Evolutionary conservation across 2,113 vertebrate genomes (phyloP).

Genomic region (Halcyon senegalensis): DNA sequence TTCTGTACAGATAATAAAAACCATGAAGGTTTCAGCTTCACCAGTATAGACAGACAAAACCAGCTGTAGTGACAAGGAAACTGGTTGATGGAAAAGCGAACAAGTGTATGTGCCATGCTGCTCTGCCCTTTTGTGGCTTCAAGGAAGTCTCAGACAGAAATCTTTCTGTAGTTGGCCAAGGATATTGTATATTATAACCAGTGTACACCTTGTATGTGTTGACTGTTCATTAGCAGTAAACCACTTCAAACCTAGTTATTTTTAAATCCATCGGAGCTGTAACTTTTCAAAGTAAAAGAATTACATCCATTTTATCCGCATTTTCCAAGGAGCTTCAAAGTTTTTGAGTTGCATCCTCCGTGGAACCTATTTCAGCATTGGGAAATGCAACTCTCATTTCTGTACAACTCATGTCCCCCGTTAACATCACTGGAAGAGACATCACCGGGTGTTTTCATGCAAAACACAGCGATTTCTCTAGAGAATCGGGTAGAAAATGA

Average conservation of each 20-base stretch:
- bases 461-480: not conserved
- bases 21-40: not conserved
- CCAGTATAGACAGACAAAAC: not conserved
- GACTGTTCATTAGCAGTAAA: not conserved
- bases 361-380: not conserved
- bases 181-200: not conserved
- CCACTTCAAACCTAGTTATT: not conserved
- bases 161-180: not conserved
- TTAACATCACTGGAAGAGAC: not conserved
- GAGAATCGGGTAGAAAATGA: not conserved
- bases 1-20: not conserved
- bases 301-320: accelerated
- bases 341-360: not conserved
- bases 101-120: not conserved
- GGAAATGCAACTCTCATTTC: not conserved
- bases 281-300: not conserved
- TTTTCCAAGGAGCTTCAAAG: not conserved
- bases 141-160: not conserved
- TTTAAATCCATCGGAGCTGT: not conserved
- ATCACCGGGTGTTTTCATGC: accelerated
- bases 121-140: not conserved
- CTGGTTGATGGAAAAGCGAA: not conserved
- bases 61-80: not conserved
- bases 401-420: not conserved
- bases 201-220: not conserved